Evolutionary conservation across 2,888 invertebrate genomes (phyloP), one percentile per base, ranked within the genome.

Genomic region (Lithosia quadra): DNA sequence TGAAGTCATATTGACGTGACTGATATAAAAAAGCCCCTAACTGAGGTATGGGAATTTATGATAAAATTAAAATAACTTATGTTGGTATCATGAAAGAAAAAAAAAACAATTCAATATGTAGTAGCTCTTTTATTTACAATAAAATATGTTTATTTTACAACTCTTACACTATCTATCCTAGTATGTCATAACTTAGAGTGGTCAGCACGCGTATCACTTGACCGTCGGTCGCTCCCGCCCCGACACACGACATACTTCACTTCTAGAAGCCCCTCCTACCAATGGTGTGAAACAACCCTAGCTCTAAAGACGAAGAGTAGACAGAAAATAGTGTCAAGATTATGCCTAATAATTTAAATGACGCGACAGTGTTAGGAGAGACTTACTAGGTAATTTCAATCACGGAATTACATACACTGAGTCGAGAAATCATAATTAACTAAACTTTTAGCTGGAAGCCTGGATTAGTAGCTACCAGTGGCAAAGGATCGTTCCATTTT

Each of bases 121-220:
- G 69, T 78, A 83, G 78, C 84, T 84, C 80, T 86, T 86, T 87
- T 88, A 88, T 88, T 87, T 88, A 88, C 88, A 88, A 87, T 86
- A 88, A 84, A 82, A 82, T 81, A 76, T 82, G 76, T 76, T 82
- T 86, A 87, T 86, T 81, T 81, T 83, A 84, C 86, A 86, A 82
- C 74, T 74, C 78, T 83, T 79, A 82, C 15, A 34, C 64, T 80
- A 80, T 55, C 68, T 80, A 80, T 62, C 57, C 72, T 84, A 82
- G 72, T 56, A 64, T 69, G 69, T 76, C 77, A 75, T 75, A 70
- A 77, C 56, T 69, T 68, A 63, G 59, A 63, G 68, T 71, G 78
- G 62, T 34, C 55, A 61, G 63, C 71, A 71, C 69, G 60, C 69
- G 49, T 69, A 73, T 72, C 80, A 71, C 71, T 63, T 58, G 67